Base-by-base conservation (phyloP, 1,140 invertebrate species). In the Maconellicoccus hirsutus region DNA sequence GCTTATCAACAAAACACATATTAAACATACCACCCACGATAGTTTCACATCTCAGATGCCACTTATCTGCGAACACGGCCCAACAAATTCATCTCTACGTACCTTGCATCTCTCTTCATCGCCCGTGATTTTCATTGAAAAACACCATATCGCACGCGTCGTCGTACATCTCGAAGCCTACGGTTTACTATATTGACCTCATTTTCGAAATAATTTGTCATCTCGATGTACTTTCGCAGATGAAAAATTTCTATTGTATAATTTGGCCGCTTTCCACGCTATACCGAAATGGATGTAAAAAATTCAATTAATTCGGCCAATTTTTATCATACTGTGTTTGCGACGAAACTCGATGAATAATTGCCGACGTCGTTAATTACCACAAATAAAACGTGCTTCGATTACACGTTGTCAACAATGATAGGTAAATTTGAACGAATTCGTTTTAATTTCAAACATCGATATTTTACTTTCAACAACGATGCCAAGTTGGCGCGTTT, bases 181-280 rank as follows among this genome's bases (percentile, higher is more conserved):
- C 42, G n/a, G n/a, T 52, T 52, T 52, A 52, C 10, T 19, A 19
- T 52, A 52, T 52, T 52, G 42, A 52, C 42, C 42, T 52, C 42
- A 19, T 52, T 52, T 52, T 52, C 42, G 42, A 52, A 52, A 52
- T 52, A 52, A 52, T 52, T 52, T 52, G 42, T 52, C 42, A 52
- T 52, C 42, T 52, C 42, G 42, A 19, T 52, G 42, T 52, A 14
- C n/a, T 52, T 52, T 16, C 42, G n/a, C 6, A 52, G 42, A 52
- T 52, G 42, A 52, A 52, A 52, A 52, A 52, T 52, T 52, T 52
- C 42, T 52, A 52, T 52, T 52, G 42, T 52, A 52, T 16, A 52
- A 52, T 19, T 52, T 33, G 29, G 29, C 29, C 29, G 29, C 29
- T 33, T 33, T 33, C 29, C 29, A 33, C 29, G 29, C 29, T 33